A percentile compares a stretch with the other conserved stretches of the same genome.
These are phyloP conservation scores for Drosophila niveifrons DNA, from an alignment of 2,888 invertebrate species.

Conservation along the genomic window DNA sequence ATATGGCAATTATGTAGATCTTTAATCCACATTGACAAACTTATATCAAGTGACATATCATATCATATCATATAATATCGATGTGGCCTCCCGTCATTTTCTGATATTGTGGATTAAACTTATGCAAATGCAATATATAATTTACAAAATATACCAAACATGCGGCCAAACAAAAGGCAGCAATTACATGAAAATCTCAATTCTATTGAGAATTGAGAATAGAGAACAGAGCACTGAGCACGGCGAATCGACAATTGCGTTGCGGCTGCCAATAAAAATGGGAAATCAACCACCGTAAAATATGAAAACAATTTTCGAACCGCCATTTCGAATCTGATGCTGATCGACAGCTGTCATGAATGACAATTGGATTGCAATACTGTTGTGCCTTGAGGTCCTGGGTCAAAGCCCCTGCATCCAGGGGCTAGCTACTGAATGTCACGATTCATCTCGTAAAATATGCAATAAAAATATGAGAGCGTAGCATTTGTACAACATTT, in stretches of 20 bases:
- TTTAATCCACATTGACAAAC: constrained; percentile 1
- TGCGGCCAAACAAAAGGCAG: constrained; percentile 64
- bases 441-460: constrained; percentile 59
- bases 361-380: constrained; percentile 75
- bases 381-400: constrained; percentile 9
- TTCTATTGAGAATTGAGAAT: constrained; percentile 41
- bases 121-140: constrained; percentile 56
- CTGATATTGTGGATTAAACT: constrained; percentile 20
- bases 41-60: constrained; percentile 22
- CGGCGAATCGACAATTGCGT: constrained; percentile 23
- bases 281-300: constrained; percentile 66
- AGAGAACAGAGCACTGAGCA: not conserved
- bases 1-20: constrained; percentile 11
- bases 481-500: constrained; percentile 34
- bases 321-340: constrained; percentile 69
- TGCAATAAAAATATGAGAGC: constrained; percentile 75
- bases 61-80: constrained; percentile 15
- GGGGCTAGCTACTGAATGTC: constrained; percentile 10
- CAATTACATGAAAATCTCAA: constrained; percentile 70
- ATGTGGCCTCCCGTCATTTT: constrained; percentile 15
- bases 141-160: constrained; percentile 75
- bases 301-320: constrained; percentile 46
- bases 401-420: constrained; percentile 11
- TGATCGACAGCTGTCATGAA: constrained; percentile 84
- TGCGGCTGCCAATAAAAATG: constrained; percentile 53